Percentiles rank a stretch among this genome's conserved stretches.
These are phyloP conservation scores for Matsumurasca onukii DNA, from an alignment of 1,140 invertebrate species.

Conservation along the genomic window DNA sequence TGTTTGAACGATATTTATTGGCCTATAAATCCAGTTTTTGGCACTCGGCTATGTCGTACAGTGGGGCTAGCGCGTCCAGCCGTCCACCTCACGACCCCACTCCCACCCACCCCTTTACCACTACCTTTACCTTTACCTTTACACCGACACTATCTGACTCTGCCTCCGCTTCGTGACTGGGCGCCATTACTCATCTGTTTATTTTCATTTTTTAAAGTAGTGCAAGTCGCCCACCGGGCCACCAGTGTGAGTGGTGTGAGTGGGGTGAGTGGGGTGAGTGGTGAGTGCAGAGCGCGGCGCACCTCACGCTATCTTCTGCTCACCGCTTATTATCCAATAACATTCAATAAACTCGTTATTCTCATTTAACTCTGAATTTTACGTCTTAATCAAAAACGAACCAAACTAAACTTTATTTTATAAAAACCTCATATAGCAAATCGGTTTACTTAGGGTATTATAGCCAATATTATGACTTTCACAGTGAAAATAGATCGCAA, in stretches of 20 bases:
- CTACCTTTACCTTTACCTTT: too few relatives aligned
- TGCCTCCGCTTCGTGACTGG: background rate
- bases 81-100: background rate
- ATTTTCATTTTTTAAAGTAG: constrained; percentile 26
- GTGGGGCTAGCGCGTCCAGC: background rate
- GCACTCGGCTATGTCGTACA: constrained; percentile 14
- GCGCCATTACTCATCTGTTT: constrained; percentile 21
- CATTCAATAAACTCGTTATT: constrained; percentile 22
- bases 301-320: background rate
- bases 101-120: background rate
- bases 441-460: background rate
- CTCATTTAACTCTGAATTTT: background rate
- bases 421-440: background rate
- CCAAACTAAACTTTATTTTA: background rate
- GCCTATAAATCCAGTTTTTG: constrained; percentile 24
- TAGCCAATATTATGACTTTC: background rate
- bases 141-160: background rate
- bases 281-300: background rate
- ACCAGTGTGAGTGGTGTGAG: too few relatives aligned
- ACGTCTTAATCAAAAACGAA: constrained; percentile 11
- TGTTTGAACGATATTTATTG: constrained; percentile 19
- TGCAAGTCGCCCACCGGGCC: background rate
- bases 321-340: constrained; percentile 14
- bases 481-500: too few relatives aligned
- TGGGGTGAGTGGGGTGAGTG: too few relatives aligned